phyloP scores from a whole-genome alignment of 2,888 invertebrate species.

The Thereva unica region DNA sequence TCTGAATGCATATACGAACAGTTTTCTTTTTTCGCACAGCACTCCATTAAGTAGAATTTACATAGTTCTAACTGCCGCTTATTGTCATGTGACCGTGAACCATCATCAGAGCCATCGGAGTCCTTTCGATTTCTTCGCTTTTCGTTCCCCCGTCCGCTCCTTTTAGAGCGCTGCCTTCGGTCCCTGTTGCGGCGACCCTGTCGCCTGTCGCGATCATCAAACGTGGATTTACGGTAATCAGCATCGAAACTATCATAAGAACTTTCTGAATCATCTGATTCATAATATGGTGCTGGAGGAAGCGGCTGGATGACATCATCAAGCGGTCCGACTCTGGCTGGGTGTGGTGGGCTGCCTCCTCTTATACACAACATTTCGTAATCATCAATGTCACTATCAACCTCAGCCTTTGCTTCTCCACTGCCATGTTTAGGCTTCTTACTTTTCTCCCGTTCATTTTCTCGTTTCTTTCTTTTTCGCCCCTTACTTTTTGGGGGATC shows the following conservation, averaged over 20 bases:
- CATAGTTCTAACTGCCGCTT: slow-evolving; percentile 91
- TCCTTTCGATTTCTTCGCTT: slow-evolving; percentile 61
- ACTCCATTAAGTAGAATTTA: slow-evolving; percentile 94
- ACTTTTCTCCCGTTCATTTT: slow-evolving; percentile 46
- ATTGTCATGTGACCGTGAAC: slow-evolving; percentile 84
- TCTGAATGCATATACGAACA: slow-evolving; percentile 96
- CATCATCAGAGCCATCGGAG: slow-evolving; percentile 74
- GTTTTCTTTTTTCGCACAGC: slow-evolving; percentile 91
- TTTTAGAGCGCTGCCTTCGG: slow-evolving; percentile 59
- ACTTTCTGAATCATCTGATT: slow-evolving; percentile 63
- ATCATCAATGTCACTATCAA: slow-evolving; percentile 65
- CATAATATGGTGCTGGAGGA: slow-evolving; percentile 55
- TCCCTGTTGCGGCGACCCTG: slow-evolving; percentile 54
- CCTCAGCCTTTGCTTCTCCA: slow-evolving; percentile 22
- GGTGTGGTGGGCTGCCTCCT: slow-evolving; percentile 69
- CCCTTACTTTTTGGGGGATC: slow-evolving; percentile 48
- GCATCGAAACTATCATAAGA: slow-evolving; percentile 63
- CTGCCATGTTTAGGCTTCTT: slow-evolving; percentile 32
- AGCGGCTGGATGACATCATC: slow-evolving; percentile 38
- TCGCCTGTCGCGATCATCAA: slow-evolving; percentile 56
- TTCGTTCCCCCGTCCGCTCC: slow-evolving; percentile 57
- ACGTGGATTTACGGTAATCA: slow-evolving; percentile 50
- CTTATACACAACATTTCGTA: slow-evolving; percentile 80
- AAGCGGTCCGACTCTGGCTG: slow-evolving; percentile 43
- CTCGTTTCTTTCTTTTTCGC: slow-evolving; percentile 52